Base-by-base conservation (phyloP, 2,888 invertebrate species). In the Chaetogeoica ovagalla region DNA sequence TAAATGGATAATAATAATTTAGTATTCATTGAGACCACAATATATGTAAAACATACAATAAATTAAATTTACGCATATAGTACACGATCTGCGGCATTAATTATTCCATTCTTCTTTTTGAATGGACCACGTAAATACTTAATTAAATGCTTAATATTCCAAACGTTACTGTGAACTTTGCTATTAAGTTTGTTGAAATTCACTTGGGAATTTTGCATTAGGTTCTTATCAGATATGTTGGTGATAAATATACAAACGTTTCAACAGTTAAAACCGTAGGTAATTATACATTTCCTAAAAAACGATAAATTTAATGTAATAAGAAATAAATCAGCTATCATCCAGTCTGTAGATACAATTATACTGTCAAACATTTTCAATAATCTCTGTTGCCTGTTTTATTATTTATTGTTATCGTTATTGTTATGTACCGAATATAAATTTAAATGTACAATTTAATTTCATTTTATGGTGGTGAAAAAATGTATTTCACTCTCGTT, bases 51-150 rank as follows among this genome's bases (percentile, higher is more conserved):
- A 21, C 21, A 68, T 63, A 37, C n/a, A 6, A 30, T 43, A 48
- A 62, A 73, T 73, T 73, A 13, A 62, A 62, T 73, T 73, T 52
- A 30, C 60, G 43, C 23, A 60, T 43, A 23, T 30, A 60, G 72
- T 62, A 73, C 48, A 48, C 48, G n/a, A 62, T 19, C 48, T 48
- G 23, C 48, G 23, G 60, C 60, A 73, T 73, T 73, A 73, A 62
- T 62, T 73, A n/a, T n/a, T n/a, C 48, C 43, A 62, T 62, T 73
- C 62, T 73, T 73, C 72, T 73, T 73, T 62, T 62, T 73, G 72
- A 73, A 73, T 73, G 72, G 72, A 62, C 62, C 72, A 52, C 72
- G 62, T 73, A 73, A 73, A 73, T 73, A 60, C 62, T 73, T 48
- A 19, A 15, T 23, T 48, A 73, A 73, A 73, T 73, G 72, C 62